Conservation (phyloP, 2,888 invertebrate species). For the Cryptus armator region DNA sequence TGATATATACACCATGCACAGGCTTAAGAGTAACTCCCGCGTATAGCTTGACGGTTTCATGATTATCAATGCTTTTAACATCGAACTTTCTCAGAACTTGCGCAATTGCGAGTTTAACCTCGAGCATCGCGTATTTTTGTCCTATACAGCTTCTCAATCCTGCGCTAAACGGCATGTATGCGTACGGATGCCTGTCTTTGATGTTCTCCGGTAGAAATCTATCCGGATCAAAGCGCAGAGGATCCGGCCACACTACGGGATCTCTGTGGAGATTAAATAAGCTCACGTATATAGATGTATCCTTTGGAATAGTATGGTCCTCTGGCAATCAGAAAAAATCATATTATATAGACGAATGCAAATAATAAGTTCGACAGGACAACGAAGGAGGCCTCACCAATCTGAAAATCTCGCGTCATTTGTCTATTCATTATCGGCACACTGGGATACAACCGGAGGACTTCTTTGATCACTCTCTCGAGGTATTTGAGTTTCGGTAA, state of each 20-base stretch:
- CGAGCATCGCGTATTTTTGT: slow-evolving; percentile 76
- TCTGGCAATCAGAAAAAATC: slow-evolving; percentile 75
- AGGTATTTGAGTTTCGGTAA: slow-evolving; percentile 86
- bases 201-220: slow-evolving; percentile 84
- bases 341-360: not conserved
- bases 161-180: slow-evolving; percentile 82
- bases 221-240: slow-evolving; percentile 85
- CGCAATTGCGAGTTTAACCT: slow-evolving; percentile 74
- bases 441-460: slow-evolving; percentile 87
- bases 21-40: too few relatives aligned
- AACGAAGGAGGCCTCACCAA: slow-evolving; percentile 77
- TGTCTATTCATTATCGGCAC: slow-evolving; percentile 86
- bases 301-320: slow-evolving; percentile 84
- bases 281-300: slow-evolving; percentile 81
- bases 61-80: slow-evolving; percentile 73
- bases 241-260: slow-evolving; percentile 85
- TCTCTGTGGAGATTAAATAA: slow-evolving; percentile 85
- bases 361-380: not conserved
- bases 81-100: slow-evolving; percentile 76
- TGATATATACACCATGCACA: too few relatives aligned
- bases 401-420: slow-evolving; percentile 84
- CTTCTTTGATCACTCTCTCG: slow-evolving; percentile 87
- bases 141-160: slow-evolving; percentile 82
- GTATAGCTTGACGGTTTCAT: not conserved
- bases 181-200: slow-evolving; percentile 77